Conservation (phyloP, 2,888 invertebrate species). For the Trissolcus brochymenae region DNA sequence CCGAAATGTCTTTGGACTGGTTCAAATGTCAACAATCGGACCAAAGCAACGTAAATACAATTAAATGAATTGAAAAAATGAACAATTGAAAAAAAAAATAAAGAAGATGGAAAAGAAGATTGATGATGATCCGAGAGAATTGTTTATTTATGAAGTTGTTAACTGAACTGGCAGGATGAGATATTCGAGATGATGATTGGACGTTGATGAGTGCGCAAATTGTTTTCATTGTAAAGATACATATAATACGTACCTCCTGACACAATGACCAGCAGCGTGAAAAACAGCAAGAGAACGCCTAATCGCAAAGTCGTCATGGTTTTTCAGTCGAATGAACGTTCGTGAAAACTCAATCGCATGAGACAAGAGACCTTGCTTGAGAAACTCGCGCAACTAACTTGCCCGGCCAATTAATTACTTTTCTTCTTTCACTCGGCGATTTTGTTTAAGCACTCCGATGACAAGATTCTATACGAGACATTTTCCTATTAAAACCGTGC, state of each 20-base stretch:
- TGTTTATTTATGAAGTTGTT: too few relatives aligned
- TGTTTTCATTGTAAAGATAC: slow-evolving; percentile 22
- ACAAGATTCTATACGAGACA: slow-evolving; percentile 43
- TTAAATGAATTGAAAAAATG: too few relatives aligned
- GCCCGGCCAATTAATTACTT: slow-evolving; percentile 9
- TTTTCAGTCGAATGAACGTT: too few relatives aligned
- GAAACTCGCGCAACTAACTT: too few relatives aligned
- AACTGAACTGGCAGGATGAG: not conserved
- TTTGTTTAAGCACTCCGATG: slow-evolving; percentile 39
- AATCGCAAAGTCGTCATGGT: slow-evolving; percentile 12
- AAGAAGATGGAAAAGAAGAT: too few relatives aligned
- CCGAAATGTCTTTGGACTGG: not conserved
- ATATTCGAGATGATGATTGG: not conserved
- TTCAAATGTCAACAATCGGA: too few relatives aligned
- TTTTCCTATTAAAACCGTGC: slow-evolving; percentile 19
- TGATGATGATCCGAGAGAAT: too few relatives aligned
- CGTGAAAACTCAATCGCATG: not conserved
- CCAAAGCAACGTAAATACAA: too few relatives aligned
- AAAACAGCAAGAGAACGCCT: slow-evolving; percentile 24
- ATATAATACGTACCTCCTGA: slow-evolving; percentile 40
- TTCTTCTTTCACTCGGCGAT: slow-evolving; percentile 17
- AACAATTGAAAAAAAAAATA: too few relatives aligned
- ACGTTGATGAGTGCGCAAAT: not conserved
- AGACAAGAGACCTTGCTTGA: too few relatives aligned
- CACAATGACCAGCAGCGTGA: slow-evolving; percentile 26